Base-by-base conservation (phyloP, 2,888 invertebrate species). In the Malthinus seriepunctatus region DNA sequence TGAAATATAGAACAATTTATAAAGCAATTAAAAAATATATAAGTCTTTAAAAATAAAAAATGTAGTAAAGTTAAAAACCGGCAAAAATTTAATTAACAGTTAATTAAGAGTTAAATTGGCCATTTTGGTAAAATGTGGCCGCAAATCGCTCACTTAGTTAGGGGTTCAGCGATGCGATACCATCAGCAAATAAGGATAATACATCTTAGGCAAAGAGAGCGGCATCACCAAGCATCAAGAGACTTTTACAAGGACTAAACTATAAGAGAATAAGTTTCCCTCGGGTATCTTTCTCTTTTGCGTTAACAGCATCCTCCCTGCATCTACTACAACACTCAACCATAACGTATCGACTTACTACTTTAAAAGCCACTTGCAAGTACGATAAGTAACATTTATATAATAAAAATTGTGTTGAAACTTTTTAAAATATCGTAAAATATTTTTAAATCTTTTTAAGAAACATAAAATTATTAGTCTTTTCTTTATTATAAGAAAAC, bases 301-400 rank as follows among this genome's bases (percentile, higher is more conserved):
- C 50, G 59, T 59, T 59, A 59, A 59, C 53, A 54, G 53, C 54
- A 53, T 50, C 50, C n/a, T 48, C 35, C 38, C 50, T 44, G 53
- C 50, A 44, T 59, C 52, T 54, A 53, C 52, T 54, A 53, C 59
- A 54, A 50, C 59, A 46, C 53, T 52, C 53, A 38, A 33, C 54
- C 46, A 50, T 59, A 59, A 59, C 53, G 59, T 59, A 59, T 59
- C 59, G 54, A 34, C 59, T 59, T 59, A 59, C 59, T 38, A 23
- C 51, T 33, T 49, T 46, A 54, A 48, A 50, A 50, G 37, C 45
- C 51, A 50, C 59, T 59, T 59, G 49, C 59, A 54, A 59, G 37
- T 15, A 11, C 59, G 54, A 59, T 59, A 54, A 59, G 50, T 59
- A 59, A 59, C 54, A 39, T 47, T 57, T 49, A 39, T 39, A 23